These are phyloP conservation scores for Dysmachus trigonus DNA, from an alignment of 2,888 invertebrate species.

Conservation along the genomic window DNA sequence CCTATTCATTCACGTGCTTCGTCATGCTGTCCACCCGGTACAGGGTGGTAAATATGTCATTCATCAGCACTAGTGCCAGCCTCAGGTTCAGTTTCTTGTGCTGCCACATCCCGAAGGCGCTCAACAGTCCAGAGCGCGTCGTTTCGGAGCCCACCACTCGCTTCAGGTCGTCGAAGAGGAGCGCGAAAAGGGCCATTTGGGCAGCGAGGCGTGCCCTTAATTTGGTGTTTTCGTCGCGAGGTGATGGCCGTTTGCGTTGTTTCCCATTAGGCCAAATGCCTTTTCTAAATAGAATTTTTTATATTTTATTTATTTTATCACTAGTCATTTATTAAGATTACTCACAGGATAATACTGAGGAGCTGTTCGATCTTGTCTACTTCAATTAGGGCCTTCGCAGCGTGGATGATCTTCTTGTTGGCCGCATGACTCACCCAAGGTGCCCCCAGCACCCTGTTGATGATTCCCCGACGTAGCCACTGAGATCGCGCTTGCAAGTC, in stretches of 20 bases:
- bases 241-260: conserved; percentile 42
- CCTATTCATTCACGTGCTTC: conserved; percentile 49
- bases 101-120: conserved; percentile 71
- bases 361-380: conserved; percentile 78
- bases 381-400: conserved; percentile 79
- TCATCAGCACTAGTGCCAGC: conserved; percentile 68
- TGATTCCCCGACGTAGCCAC: conserved; percentile 81
- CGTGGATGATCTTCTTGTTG: conserved; percentile 81
- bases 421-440: conserved; percentile 78
- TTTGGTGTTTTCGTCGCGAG: conserved; percentile 57
- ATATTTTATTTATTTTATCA: neutral
- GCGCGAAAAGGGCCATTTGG: conserved; percentile 79
- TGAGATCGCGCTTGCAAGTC: conserved; percentile 83
- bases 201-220: conserved; percentile 79
- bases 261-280: conserved; percentile 71
- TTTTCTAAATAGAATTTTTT: conserved; percentile 61
- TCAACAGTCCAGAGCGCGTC: conserved; percentile 67
- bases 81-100: conserved; percentile 69
- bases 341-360: conserved; percentile 50
- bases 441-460: conserved; percentile 69
- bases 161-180: conserved; percentile 72
- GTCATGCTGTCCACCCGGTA: conserved; percentile 61
- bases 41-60: conserved; percentile 67
- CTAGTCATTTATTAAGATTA: neutral
- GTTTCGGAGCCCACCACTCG: conserved; percentile 71